Evolutionary conservation across 1,140 invertebrate genomes (phyloP).

Genomic region (Tetranychus cinnabarinus): DNA sequence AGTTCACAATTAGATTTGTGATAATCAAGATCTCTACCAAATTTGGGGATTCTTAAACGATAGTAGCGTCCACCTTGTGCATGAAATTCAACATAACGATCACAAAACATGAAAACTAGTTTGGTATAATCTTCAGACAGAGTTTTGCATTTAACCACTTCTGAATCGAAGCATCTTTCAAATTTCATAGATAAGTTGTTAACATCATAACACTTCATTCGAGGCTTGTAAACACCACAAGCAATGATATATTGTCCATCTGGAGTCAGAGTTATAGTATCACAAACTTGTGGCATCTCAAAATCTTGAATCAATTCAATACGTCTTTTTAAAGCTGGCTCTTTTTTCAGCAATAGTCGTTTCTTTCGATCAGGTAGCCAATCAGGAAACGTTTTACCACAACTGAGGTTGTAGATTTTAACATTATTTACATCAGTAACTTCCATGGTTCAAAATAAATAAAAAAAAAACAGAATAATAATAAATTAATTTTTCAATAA

Average conservation of each 20-base stretch:
- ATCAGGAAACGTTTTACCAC: slow-evolving; percentile 84
- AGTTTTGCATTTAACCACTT: slow-evolving; percentile 64
- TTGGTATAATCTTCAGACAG: slow-evolving; percentile 73
- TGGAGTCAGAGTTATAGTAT: slow-evolving; percentile 52
- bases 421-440: slow-evolving; percentile 50
- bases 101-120: slow-evolving; percentile 32
- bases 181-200: slow-evolving; percentile 91
- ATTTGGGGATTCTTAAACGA: slow-evolving; percentile 71
- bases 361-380: slow-evolving; percentile 80
- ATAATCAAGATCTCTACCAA: slow-evolving; percentile 80
- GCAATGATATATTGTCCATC: slow-evolving; percentile 81
- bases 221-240: slow-evolving; percentile 78
- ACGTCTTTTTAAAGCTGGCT: slow-evolving; percentile 46
- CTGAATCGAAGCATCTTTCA: slow-evolving; percentile 89
- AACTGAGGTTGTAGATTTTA: slow-evolving; percentile 91
- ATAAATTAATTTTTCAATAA: too few species aligned
- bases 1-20: slow-evolving; percentile 72
- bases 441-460: slow-evolving; percentile 21
- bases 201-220: slow-evolving; percentile 85
- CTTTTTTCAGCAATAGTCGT: slow-evolving; percentile 58
- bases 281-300: slow-evolving; percentile 88
- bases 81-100: slow-evolving; percentile 82
- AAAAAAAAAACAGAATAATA: too few species aligned
- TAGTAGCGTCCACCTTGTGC: slow-evolving; percentile 72
- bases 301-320: slow-evolving; percentile 98